Evolutionary conservation across 2,113 vertebrate genomes (phyloP).

Genomic region (Leptobrachium ailaonicum): DNA sequence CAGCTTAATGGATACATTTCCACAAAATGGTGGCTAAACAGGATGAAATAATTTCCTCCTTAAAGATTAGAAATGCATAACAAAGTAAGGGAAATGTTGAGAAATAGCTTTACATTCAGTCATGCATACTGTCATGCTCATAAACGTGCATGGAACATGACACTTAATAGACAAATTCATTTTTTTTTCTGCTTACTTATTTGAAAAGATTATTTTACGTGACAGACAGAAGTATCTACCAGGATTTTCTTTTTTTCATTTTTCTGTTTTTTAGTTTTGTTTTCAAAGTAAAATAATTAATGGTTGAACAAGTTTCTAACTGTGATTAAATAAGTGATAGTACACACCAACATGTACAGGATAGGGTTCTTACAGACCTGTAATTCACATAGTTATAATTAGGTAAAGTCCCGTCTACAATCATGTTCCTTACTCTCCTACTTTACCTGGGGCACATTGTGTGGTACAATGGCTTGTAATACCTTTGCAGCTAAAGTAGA

Average conservation of each 20-base stretch:
- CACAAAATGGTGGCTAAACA: conserved; percentile 32
- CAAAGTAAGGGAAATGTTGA: conserved; percentile 1
- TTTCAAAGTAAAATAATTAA: too few relatives aligned
- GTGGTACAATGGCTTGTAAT: too few relatives aligned
- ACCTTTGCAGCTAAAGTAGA: too few relatives aligned
- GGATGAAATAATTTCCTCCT: conserved; percentile 27
- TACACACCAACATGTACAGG: too few relatives aligned
- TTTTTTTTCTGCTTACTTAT: not conserved
- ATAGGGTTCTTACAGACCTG: too few relatives aligned
- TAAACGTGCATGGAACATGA: not conserved
- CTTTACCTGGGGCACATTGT: too few relatives aligned
- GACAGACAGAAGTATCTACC: not conserved
- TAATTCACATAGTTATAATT: too few relatives aligned
- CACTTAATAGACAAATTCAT: not conserved
- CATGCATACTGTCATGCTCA: not conserved
- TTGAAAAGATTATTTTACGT: conserved; percentile 2
- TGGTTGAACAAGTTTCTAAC: too few relatives aligned
- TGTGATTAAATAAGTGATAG: too few relatives aligned
- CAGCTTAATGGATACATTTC: conserved; percentile 3
- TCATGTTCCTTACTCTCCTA: too few relatives aligned
- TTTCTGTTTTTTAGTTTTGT: too few relatives aligned
- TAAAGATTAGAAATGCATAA: conserved; percentile 10
- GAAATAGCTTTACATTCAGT: not conserved
- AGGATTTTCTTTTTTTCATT: not conserved
- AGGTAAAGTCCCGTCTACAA: too few relatives aligned